phyloP scores from a whole-genome alignment of 2,888 invertebrate genomes.

The Trichacis sp. region DNA sequence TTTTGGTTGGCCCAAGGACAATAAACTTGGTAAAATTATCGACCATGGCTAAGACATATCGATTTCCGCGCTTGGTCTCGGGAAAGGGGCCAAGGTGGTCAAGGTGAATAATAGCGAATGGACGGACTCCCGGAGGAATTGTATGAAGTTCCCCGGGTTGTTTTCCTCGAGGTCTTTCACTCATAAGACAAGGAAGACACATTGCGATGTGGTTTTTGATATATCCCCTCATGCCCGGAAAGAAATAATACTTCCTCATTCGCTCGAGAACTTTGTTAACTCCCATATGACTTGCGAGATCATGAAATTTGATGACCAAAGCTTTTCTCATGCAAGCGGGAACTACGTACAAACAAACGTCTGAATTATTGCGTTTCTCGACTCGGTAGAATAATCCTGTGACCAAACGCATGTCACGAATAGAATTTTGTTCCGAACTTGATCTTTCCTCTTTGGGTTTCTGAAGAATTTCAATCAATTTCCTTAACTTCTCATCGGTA shows the following conservation, averaged over 20 bases:
- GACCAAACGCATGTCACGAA: neutral
- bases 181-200: slow-evolving; percentile 35
- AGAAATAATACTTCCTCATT: slow-evolving; percentile 42
- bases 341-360: slow-evolving; percentile 12
- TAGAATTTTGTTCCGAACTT: neutral
- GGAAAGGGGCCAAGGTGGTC: slow-evolving; percentile 45
- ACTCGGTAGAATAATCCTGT: neutral
- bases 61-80: slow-evolving; percentile 20
- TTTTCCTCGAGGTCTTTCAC: neutral
- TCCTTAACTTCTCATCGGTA: neutral
- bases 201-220: slow-evolving; percentile 34
- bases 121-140: slow-evolving; percentile 14
- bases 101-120: slow-evolving; percentile 34
- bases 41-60: slow-evolving; percentile 34
- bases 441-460: too few species aligned
- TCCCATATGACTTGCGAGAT: slow-evolving; percentile 41
- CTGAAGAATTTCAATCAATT: slow-evolving; percentile 54
- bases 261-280: slow-evolving; percentile 29
- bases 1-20: slow-evolving; percentile 20
- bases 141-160: neutral
- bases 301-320: slow-evolving; percentile 33
- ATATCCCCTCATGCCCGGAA: slow-evolving; percentile 40
- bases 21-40: slow-evolving; percentile 40
- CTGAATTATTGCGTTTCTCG: neutral
- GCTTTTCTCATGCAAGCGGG: slow-evolving; percentile 17